These are phyloP conservation scores for Urocyon cinereoargenteus DNA, from an alignment of 2,797 vertebrate species.

Conservation along the genomic window DNA sequence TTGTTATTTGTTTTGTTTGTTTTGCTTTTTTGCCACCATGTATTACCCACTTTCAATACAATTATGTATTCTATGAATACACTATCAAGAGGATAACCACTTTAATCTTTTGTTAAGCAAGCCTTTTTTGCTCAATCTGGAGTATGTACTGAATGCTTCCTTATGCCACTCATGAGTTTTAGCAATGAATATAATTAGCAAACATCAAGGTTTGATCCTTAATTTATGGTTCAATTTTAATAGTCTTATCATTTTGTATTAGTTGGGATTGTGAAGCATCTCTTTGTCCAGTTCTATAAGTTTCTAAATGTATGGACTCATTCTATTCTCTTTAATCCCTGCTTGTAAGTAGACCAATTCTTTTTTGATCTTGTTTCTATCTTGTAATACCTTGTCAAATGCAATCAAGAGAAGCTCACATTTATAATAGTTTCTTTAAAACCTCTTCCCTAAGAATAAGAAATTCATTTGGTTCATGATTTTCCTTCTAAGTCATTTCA, in stretches of 20 bases:
- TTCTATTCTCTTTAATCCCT: constrained; percentile 22
- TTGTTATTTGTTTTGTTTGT: neutral
- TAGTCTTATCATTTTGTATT: neutral
- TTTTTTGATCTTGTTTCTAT: neutral
- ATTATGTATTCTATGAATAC: neutral
- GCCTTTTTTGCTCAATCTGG: neutral
- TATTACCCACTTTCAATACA: neutral
- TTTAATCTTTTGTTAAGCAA: neutral
- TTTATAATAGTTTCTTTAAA: constrained; percentile 21
- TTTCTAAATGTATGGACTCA: constrained; percentile 8
- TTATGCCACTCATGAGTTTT: neutral
- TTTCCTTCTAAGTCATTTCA: neutral
- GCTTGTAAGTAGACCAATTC: neutral
- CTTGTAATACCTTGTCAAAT: constrained; percentile 37
- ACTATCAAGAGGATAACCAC: neutral
- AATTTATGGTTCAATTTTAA: constrained; percentile 15
- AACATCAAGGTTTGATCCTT: neutral
- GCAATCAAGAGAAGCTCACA: neutral
- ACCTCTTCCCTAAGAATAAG: neutral
- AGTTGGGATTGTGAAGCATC: neutral
- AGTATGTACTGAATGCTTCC: neutral
- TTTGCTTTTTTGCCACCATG: neutral
- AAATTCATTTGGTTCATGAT: neutral
- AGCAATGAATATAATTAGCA: constrained; percentile 2
- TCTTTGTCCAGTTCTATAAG: neutral